Percentiles rank a stretch among this genome's conserved stretches.
These are phyloP conservation scores for Drosophila atroscutellata DNA, from an alignment of 2,888 invertebrate species.

Conservation along the genomic window DNA sequence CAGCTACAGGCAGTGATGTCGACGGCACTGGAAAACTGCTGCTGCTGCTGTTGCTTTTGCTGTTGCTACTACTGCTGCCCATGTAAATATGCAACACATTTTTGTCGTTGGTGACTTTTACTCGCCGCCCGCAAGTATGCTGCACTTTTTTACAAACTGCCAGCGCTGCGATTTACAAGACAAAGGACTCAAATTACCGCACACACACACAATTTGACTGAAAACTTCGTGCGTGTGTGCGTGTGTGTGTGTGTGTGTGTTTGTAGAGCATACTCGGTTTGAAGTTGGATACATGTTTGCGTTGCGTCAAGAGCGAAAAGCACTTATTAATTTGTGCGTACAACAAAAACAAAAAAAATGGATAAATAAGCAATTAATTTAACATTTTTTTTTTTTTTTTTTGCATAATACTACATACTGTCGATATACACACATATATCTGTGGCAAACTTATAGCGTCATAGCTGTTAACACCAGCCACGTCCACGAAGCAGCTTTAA, in stretches of 20 bases:
- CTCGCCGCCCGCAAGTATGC: constrained; percentile 72
- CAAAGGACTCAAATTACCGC: constrained; percentile 54
- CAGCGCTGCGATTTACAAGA: constrained; percentile 47
- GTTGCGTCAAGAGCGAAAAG: constrained; percentile 11
- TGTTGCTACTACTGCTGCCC: constrained; percentile 18
- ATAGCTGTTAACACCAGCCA: background rate
- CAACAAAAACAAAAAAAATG: constrained; percentile 7
- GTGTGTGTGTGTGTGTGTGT: background rate
- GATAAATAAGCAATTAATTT: constrained; percentile 26
- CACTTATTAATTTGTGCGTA: constrained; percentile 20
- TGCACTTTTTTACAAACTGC: constrained; percentile 44
- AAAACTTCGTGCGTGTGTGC: background rate
- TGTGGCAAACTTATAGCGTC: background rate
- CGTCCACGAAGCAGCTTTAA: background rate
- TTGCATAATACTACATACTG: background rate
- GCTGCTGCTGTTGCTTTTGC: constrained; percentile 19
- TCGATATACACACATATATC: background rate
- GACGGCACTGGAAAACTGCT: constrained; percentile 27
- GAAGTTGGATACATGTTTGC: constrained; percentile 29
- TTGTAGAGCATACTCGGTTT: constrained; percentile 6
- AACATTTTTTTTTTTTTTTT: background rate
- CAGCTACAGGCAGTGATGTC: constrained; percentile 64
- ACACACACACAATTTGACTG: constrained; percentile 15
- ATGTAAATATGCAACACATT: constrained; percentile 57
- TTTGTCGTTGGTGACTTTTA: constrained; percentile 33